Percentiles rank a stretch among this genome's conserved stretches.
Conservation (phyloP, 30 jellyfish, hydroid and myxozoan genomes). For the Aurelia sp. region DNA sequence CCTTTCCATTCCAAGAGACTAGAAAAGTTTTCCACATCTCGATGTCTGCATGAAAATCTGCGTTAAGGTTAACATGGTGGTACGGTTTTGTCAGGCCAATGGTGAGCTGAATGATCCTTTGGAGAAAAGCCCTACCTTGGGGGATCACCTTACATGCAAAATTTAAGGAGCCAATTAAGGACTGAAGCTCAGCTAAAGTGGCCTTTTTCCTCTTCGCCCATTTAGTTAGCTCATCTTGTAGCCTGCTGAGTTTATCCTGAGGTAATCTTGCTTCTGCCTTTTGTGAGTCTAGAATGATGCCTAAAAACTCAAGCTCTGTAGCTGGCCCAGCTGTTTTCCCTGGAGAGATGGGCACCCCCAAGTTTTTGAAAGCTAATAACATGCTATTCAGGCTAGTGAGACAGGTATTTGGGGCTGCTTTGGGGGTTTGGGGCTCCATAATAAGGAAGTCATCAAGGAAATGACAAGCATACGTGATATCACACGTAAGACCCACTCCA, state of each 20-base stretch:
- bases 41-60: constrained; percentile 44
- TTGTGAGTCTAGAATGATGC: constrained; percentile 51
- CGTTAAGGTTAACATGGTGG: constrained; percentile 16
- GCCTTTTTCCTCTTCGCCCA: constrained; percentile 19
- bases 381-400: background rate
- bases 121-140: constrained; percentile 16
- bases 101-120: constrained; percentile 38
- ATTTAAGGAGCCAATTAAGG: constrained; percentile 65
- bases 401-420: background rate
- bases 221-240: constrained; percentile 10
- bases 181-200: constrained; percentile 43
- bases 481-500: constrained; percentile 14
- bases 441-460: constrained; percentile 20
- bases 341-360: constrained; percentile 69
- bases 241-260: constrained; percentile 27
- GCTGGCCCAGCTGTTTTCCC: constrained; percentile 80
- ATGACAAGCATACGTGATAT: constrained; percentile 13
- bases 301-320: constrained; percentile 46
- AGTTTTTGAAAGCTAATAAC: background rate
- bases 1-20: constrained; percentile 73
- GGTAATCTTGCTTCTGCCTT: constrained; percentile 47
- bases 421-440: constrained; percentile 7
- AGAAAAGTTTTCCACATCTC: constrained; percentile 51
- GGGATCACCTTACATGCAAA: constrained; percentile 72
- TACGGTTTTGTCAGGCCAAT: constrained; percentile 37